A percentile compares a stretch with the other conserved stretches of the same genome.
These are phyloP conservation scores for Varanus komodoensis DNA, from an alignment of 2,113 vertebrate genomes.

Conservation along the genomic window DNA sequence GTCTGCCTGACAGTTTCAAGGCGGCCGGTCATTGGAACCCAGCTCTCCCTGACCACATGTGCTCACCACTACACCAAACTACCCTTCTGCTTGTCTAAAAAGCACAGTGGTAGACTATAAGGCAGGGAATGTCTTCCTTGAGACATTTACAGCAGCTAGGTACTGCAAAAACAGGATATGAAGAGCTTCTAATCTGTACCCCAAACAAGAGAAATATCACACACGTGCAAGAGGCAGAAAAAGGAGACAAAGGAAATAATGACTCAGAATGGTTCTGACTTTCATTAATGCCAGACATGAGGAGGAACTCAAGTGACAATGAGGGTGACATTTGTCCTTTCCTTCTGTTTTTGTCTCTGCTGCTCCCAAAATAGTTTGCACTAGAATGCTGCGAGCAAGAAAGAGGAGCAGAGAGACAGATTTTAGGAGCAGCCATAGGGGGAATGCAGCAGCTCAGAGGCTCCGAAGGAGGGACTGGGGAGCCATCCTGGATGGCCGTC, in stretches of 20 bases:
- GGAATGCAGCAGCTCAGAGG: background rate
- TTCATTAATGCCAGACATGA: conserved; percentile 7
- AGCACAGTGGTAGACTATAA: background rate
- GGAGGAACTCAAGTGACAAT: background rate
- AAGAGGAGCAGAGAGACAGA: background rate
- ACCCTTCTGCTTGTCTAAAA: background rate
- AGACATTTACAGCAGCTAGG: background rate
- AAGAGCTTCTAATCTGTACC: background rate
- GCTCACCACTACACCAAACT: background rate
- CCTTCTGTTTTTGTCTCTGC: background rate
- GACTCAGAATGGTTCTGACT: conserved; percentile 6
- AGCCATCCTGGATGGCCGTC: too few species aligned
- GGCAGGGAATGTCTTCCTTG: background rate
- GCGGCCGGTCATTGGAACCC: background rate
- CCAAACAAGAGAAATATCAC: background rate
- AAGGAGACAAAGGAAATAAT: conserved; percentile 31
- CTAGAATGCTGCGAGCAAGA: background rate
- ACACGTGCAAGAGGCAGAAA: background rate
- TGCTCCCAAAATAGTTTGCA: conserved; percentile 16
- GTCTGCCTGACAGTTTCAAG: background rate
- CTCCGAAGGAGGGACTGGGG: background rate
- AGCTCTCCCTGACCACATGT: background rate
- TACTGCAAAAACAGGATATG: background rate
- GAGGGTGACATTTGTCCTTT: background rate
- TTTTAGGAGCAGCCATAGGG: background rate